phyloP scores from a whole-genome alignment of 1,140 invertebrate species.

The Reticulitermes speratus region DNA sequence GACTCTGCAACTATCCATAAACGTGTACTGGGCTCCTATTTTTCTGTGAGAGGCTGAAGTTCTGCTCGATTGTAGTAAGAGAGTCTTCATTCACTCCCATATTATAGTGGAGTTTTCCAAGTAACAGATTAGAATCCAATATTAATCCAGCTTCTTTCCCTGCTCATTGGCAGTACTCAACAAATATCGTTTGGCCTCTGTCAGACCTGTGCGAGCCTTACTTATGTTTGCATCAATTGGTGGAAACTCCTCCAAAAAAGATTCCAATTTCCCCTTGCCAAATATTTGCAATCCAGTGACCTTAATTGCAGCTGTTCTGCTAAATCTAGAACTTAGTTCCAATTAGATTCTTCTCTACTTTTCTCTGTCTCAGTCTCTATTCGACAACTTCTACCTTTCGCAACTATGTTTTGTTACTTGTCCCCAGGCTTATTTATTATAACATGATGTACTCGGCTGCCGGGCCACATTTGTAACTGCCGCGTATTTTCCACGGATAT shows the following conservation, averaged over 20 bases:
- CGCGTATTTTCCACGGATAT: too few species aligned
- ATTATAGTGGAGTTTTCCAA: conserved; percentile 88
- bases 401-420: conserved; percentile 51
- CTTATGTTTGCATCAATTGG: conserved; percentile 78
- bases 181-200: conserved; percentile 76
- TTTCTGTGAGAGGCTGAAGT: conserved; percentile 78
- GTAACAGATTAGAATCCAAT: conserved; percentile 80
- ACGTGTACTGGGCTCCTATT: conserved; percentile 79
- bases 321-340: conserved; percentile 86
- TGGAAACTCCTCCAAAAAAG: conserved; percentile 81
- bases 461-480: too few species aligned
- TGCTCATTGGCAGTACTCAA: conserved; percentile 72
- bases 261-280: conserved; percentile 86
- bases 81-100: conserved; percentile 83
- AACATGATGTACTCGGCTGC: neutral
- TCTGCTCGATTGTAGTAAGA: conserved; percentile 80
- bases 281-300: conserved; percentile 71
- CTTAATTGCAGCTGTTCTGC: conserved; percentile 80
- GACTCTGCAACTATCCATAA: conserved; percentile 91
- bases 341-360: conserved; percentile 85
- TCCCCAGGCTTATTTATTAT: neutral
- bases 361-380: conserved; percentile 87
- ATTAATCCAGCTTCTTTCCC: conserved; percentile 77
- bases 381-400: conserved; percentile 57
- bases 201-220: conserved; percentile 73